Conservation (phyloP, 1,140 invertebrate species). For the Rhynchophorus ferrugineus region DNA sequence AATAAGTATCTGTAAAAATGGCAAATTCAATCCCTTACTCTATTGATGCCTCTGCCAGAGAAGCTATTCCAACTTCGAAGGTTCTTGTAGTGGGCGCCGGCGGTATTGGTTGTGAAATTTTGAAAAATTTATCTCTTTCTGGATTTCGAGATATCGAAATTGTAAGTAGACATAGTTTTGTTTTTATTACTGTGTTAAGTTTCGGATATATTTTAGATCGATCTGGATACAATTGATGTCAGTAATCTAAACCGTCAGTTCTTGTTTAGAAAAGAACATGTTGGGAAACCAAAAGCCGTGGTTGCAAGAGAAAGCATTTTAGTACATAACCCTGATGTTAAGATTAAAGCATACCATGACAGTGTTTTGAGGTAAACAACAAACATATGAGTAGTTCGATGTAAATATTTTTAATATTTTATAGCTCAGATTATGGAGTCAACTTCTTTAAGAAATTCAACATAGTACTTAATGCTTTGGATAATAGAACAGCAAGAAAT, state of each 20-base stretch:
- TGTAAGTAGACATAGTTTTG: slow-evolving; percentile 53
- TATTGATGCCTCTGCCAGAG: slow-evolving; percentile 14
- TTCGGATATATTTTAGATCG: slow-evolving; percentile 64
- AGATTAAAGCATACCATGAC: slow-evolving; percentile 86
- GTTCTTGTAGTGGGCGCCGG: slow-evolving; percentile 92
- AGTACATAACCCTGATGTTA: slow-evolving; percentile 80
- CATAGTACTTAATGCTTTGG: slow-evolving; percentile 93
- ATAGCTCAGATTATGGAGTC: slow-evolving; percentile 81
- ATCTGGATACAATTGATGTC: slow-evolving; percentile 99
- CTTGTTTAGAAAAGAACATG: slow-evolving; percentile 94
- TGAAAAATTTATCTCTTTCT: slow-evolving; percentile 94
- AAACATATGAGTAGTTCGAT: neutral
- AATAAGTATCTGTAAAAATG: slow-evolving; percentile 1
- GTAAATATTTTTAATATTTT: slow-evolving; percentile 28
- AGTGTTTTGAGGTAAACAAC: slow-evolving; percentile 78
- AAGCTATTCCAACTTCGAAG: slow-evolving; percentile 31
- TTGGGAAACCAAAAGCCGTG: slow-evolving; percentile 90
- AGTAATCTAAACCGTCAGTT: slow-evolving; percentile 99
- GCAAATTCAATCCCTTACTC: slow-evolving; percentile 16
- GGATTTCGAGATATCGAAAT: slow-evolving; percentile 93
- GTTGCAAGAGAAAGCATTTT: slow-evolving; percentile 85
- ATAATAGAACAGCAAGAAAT: slow-evolving; percentile 92
- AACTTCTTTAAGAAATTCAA: slow-evolving; percentile 89
- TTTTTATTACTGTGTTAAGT: neutral
- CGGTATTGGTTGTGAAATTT: slow-evolving; percentile 96